Base-by-base conservation (phyloP, 1,140 invertebrate species). In the Drosophila sulfurigaster region DNA sequence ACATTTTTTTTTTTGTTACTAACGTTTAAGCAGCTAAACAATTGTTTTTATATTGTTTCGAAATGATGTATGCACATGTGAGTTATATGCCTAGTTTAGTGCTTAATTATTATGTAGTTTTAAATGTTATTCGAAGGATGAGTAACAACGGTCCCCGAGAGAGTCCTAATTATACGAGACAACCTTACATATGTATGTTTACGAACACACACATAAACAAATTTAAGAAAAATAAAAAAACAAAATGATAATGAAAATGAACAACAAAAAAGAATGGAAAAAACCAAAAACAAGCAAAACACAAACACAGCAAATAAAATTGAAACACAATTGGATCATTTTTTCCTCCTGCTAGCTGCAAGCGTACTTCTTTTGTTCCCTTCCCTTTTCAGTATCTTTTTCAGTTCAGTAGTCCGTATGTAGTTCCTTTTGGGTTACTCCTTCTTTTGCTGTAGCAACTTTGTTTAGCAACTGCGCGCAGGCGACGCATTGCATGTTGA, bases 81-180 rank as follows among this genome's bases (percentile, higher is more conserved):
- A 75, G 76, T 73, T 87, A 87, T 79, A 82, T 80, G 60, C 66
- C 64, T 87, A 88, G 80, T 83, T 83, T 87, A 87, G 77, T 78
- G 77, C 87, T 87, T 89, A 80, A 86, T 89, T 87, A 54, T 79
- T 87, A 87, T 82, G 81, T 86, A 86, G 82, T 87, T 79, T 87
- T 86, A 86, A 86, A 77, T 83, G 81, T 83, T 85, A 82, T 83
- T 41, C 45, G 72, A 66, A 8, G 25, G 25, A 45, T 15, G 48
- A 63, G 25, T 48, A 62, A 38, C 30, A 25, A 41, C 38, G 25
- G 52, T 48, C 30, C 41, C 52, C 45, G 32, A 52, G 52, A 46
- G 51, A 64, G 45, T 72, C 70, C 70, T 35, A 66, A 59, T 54
- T 66, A 75, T 75, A 75, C 67, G 41, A 72, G 54, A 75, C 73